A percentile compares a stretch with the other conserved stretches of the same genome.
These are phyloP conservation scores for Thunnus albacares DNA, from an alignment of 2,797 vertebrate species.

Conservation along the genomic window DNA sequence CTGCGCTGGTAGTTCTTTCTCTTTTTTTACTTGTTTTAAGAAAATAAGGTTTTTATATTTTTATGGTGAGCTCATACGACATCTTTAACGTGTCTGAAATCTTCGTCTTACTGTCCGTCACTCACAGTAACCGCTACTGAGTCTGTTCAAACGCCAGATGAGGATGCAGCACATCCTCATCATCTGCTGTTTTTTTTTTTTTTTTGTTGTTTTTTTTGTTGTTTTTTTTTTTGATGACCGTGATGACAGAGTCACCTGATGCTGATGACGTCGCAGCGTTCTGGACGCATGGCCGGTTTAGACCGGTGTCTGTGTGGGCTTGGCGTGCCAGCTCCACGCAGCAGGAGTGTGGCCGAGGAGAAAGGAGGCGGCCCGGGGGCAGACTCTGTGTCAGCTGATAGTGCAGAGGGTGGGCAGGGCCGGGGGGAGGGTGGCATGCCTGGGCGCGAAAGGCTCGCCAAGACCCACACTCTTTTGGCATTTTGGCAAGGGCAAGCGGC, in stretches of 20 bases:
- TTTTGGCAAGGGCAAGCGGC: slow-evolving; percentile 89
- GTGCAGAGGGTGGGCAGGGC: slow-evolving; percentile 85
- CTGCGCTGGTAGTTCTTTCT: too few species aligned
- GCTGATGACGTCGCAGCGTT: slow-evolving; percentile 30
- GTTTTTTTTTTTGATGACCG: slow-evolving; percentile 6
- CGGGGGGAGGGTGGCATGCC: slow-evolving; percentile 77
- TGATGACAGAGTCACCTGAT: slow-evolving; percentile 62
- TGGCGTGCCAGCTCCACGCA: slow-evolving; percentile 77
- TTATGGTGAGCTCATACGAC: neutral
- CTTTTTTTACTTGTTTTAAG: neutral
- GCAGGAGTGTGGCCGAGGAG: slow-evolving; percentile 84
- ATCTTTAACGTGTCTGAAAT: neutral
- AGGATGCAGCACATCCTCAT: slow-evolving; percentile 39
- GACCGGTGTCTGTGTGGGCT: slow-evolving; percentile 68
- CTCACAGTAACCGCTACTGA: neutral
- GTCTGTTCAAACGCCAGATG: slow-evolving; percentile 27
- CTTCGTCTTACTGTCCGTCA: neutral
- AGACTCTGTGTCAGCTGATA: slow-evolving; percentile 90
- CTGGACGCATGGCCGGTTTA: slow-evolving; percentile 70
- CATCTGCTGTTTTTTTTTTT: neutral
- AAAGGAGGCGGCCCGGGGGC: slow-evolving; percentile 81
- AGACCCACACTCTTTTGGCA: slow-evolving; percentile 89
- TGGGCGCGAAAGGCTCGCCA: slow-evolving; percentile 83
- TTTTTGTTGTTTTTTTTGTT: neutral
- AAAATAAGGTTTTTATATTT: neutral